Conservation (phyloP, 2,888 invertebrate genomes). For the Subacronicta megacephala region DNA sequence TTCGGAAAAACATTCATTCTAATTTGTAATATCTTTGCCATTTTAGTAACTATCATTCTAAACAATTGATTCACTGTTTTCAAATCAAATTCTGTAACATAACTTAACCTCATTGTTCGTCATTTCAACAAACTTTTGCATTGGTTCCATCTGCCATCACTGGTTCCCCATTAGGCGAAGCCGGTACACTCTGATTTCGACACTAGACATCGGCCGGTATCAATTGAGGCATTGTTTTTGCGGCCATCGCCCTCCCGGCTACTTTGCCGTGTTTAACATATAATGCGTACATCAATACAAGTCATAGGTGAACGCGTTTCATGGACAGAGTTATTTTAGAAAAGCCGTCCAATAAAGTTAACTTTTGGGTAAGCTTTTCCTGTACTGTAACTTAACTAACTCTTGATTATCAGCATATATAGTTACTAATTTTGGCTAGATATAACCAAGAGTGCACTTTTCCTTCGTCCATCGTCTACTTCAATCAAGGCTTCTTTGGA, state of each 20-base stretch:
- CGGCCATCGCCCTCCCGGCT: conserved; percentile 80
- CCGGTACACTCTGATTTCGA: conserved; percentile 76
- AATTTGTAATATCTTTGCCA: no score
- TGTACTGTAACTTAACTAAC: no score
- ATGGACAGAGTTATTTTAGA: background rate
- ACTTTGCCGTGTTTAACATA: conserved; percentile 73
- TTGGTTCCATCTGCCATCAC: conserved; percentile 54
- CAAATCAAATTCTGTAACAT: no score
- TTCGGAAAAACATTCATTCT: no score
- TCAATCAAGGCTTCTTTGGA: no score
- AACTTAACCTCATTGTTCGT: background rate
- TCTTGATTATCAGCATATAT: no score
- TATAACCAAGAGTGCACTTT: no score
- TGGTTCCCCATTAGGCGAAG: conserved; percentile 69
- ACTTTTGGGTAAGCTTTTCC: background rate
- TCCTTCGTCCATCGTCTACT: no score
- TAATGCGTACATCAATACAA: conserved; percentile 60
- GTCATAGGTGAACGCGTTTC: conserved; percentile 54
- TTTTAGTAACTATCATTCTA: no score
- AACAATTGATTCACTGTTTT: no score
- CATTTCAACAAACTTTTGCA: conserved; percentile 18
- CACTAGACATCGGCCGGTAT: conserved; percentile 75
- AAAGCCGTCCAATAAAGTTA: background rate
- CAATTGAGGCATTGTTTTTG: conserved; percentile 85
- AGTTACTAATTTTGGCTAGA: no score